Conservation (phyloP, 2,888 invertebrate genomes). For the Tetramorium bicarinatum region DNA sequence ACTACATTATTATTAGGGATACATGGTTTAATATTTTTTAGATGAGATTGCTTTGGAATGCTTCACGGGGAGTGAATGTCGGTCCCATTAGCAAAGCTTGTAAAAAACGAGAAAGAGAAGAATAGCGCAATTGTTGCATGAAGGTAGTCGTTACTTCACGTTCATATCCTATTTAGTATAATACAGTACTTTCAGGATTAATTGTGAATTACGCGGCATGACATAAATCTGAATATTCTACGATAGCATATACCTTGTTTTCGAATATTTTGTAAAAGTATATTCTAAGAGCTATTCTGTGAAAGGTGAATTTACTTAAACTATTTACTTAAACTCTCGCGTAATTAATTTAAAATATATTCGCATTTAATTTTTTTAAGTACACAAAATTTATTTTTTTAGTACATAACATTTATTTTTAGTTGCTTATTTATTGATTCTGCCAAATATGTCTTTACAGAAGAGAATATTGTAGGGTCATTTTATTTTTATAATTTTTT, state of each 20-base stretch:
- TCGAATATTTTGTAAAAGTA: too few relatives aligned
- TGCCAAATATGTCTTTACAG: background rate
- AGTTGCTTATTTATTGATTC: background rate
- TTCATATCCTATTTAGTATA: constrained; percentile 6
- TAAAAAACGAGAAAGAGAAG: constrained; percentile 12
- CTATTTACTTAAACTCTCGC: background rate
- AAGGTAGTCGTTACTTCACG: background rate
- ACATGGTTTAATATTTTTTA: constrained; percentile 1
- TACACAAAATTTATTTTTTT: background rate
- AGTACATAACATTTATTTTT: background rate
- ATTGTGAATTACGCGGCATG: constrained; percentile 4
- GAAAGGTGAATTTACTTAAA: background rate
- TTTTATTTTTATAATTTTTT: background rate
- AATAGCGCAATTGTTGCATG: constrained; percentile 12
- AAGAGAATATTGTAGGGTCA: background rate
- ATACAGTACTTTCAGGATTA: background rate
- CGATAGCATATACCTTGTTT: background rate
- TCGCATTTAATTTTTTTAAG: background rate
- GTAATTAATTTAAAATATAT: background rate
- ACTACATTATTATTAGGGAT: background rate
- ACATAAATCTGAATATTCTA: constrained; percentile 19
- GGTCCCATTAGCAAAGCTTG: background rate
- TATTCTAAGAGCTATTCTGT: background rate
- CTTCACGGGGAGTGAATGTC: background rate
- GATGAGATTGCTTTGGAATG: background rate